These are phyloP conservation scores for Phasianus colchicus DNA, from an alignment of 2,113 vertebrate species.

Conservation along the genomic window DNA sequence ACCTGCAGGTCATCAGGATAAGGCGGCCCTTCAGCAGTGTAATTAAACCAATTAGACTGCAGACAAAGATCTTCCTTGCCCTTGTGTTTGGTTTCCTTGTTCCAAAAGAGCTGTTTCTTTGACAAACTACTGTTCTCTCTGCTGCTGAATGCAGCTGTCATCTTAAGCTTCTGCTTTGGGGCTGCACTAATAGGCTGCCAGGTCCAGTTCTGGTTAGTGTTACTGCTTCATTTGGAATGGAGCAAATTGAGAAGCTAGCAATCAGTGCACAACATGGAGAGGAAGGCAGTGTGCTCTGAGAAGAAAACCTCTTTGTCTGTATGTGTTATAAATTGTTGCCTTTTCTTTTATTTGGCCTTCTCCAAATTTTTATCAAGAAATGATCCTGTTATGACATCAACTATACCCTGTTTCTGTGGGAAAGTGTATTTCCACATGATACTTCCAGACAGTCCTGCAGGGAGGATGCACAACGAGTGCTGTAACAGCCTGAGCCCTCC, in stretches of 20 bases:
- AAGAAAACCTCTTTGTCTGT: background rate
- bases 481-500: background rate
- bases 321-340: background rate
- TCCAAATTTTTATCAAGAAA: background rate
- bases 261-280: background rate
- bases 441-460: background rate
- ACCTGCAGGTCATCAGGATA: background rate
- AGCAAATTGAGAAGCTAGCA: background rate
- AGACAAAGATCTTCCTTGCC: background rate
- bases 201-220: background rate
- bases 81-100: background rate
- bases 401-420: background rate
- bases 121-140: background rate
- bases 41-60: background rate
- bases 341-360: background rate
- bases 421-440: background rate
- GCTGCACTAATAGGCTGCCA: background rate
- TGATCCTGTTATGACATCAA: background rate
- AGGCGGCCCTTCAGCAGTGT: background rate
- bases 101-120: background rate
- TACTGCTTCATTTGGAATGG: background rate
- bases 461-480: background rate
- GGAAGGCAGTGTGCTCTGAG: background rate
- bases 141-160: background rate
- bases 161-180: constrained; percentile 15